A percentile compares a stretch with the other conserved stretches of the same genome.
phyloP scores from a whole-genome alignment of 2,888 invertebrate species.

The Punctoribates punctum region DNA sequence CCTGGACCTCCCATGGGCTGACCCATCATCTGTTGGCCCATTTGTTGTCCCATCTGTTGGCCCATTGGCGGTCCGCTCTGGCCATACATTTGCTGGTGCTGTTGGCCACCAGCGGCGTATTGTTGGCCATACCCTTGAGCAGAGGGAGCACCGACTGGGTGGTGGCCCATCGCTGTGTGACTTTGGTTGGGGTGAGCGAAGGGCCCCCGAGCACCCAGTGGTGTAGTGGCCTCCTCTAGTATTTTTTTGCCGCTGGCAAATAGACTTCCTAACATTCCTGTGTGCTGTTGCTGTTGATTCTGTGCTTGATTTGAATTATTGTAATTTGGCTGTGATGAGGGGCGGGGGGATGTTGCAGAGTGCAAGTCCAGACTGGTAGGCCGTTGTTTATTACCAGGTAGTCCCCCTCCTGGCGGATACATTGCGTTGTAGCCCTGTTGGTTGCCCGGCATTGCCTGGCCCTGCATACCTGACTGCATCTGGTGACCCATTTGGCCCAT shows the following conservation, averaged over 20 bases:
- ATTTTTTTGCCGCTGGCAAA: constrained; percentile 45
- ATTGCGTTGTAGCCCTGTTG: constrained; percentile 38
- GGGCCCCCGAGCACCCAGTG: constrained; percentile 40
- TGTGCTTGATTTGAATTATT: constrained; percentile 2
- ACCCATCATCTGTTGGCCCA: constrained; percentile 14
- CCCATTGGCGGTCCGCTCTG: constrained; percentile 27
- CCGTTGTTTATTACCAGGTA: constrained; percentile 43
- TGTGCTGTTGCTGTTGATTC: constrained; percentile 40
- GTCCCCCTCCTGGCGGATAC: constrained; percentile 34
- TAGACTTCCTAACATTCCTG: constrained; percentile 42
- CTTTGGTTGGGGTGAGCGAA: constrained; percentile 41
- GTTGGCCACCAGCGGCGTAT: constrained; percentile 10
- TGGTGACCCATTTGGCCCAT: constrained; percentile 62
- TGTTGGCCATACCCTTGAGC: constrained; percentile 17
- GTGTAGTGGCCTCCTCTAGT: constrained; percentile 45
- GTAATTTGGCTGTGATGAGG: constrained; percentile 13
- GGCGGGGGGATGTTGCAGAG: not conserved
- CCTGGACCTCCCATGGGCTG: constrained; percentile 36
- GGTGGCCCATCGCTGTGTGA: constrained; percentile 41
- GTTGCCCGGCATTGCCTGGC: constrained; percentile 43
- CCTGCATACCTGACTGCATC: constrained; percentile 45
- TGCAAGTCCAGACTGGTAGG: constrained; percentile 41
- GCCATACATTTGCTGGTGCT: constrained; percentile 38
- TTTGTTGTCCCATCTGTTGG: constrained; percentile 10
- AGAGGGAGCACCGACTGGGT: not conserved